These are phyloP conservation scores for Drosophila villosipedis DNA, from an alignment of 2,888 invertebrate genomes.

Conservation along the genomic window DNA sequence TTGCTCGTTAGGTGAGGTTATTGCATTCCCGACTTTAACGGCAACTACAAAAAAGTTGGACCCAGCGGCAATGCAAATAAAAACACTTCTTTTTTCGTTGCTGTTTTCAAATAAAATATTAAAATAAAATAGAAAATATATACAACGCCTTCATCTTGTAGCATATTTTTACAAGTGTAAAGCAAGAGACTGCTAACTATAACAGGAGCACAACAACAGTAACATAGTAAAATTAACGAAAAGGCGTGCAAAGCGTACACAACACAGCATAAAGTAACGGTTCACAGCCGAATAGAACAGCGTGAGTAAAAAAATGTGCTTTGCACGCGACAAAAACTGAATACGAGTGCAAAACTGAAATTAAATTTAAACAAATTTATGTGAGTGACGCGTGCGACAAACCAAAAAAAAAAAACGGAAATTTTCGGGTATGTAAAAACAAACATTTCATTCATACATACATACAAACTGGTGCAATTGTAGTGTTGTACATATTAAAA, in stretches of 20 bases:
- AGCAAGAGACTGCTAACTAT: constrained; percentile 40
- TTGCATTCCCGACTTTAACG: constrained; percentile 53
- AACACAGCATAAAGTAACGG: constrained; percentile 68
- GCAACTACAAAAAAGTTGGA: constrained; percentile 34
- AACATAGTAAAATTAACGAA: constrained; percentile 58
- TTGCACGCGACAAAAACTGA: constrained; percentile 59
- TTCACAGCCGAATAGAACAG: constrained; percentile 53
- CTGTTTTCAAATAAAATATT: constrained; percentile 32
- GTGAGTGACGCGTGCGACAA: constrained; percentile 49
- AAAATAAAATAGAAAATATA: constrained; percentile 34
- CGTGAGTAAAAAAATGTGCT: constrained; percentile 75
- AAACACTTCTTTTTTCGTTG: constrained; percentile 53
- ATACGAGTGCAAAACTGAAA: constrained; percentile 64
- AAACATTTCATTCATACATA: constrained; percentile 13
- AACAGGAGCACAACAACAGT: constrained; percentile 33
- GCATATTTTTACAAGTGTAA: constrained; percentile 50
- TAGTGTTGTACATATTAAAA: constrained; percentile 2
- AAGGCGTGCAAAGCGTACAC: constrained; percentile 61
- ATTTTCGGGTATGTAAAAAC: constrained; percentile 48
- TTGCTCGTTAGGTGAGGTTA: constrained; percentile 72
- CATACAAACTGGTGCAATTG: constrained; percentile 15
- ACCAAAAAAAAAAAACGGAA: constrained; percentile 28
- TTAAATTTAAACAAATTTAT: constrained; percentile 62
- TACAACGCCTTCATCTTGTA: constrained; percentile 43
- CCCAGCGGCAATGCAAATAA: constrained; percentile 48